These are phyloP conservation scores for Megaceryle alcyon DNA, from an alignment of 2,797 vertebrate species.

Conservation along the genomic window DNA sequence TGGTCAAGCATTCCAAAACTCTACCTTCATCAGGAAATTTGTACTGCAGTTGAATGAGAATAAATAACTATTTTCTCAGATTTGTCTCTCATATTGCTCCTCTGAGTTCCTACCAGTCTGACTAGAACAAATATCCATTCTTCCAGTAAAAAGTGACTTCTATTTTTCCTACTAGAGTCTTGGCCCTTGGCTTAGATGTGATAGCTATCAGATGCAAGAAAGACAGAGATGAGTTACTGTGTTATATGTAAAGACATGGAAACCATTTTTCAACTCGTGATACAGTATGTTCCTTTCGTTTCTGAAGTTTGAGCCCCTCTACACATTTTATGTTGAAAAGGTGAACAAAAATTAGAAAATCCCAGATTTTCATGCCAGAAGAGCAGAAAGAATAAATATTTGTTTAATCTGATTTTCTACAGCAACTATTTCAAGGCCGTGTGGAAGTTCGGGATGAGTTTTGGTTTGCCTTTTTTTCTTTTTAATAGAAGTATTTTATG, in stretches of 20 bases:
- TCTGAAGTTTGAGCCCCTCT: not conserved
- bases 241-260: not conserved
- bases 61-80: slow-evolving; percentile 24
- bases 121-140: slow-evolving; percentile 26
- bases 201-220: slow-evolving; percentile 17
- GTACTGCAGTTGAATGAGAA: not conserved
- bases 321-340: not conserved
- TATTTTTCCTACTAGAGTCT: slow-evolving; percentile 2
- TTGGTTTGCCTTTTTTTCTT: not conserved
- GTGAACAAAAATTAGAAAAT: not conserved
- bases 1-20: slow-evolving; percentile 45
- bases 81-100: slow-evolving; percentile 5
- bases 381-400: not conserved
- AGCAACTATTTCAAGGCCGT: not conserved
- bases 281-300: not conserved
- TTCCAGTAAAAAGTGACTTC: slow-evolving; percentile 7
- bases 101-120: not conserved
- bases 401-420: not conserved
- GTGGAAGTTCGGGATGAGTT: not conserved
- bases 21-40: slow-evolving; percentile 23
- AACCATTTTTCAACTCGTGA: not conserved
- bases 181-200: not conserved
- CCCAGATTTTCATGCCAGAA: not conserved
- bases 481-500: not conserved
- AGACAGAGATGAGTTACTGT: not conserved